Conservation (phyloP, 1,140 invertebrate genomes). For the Myzus persicae region DNA sequence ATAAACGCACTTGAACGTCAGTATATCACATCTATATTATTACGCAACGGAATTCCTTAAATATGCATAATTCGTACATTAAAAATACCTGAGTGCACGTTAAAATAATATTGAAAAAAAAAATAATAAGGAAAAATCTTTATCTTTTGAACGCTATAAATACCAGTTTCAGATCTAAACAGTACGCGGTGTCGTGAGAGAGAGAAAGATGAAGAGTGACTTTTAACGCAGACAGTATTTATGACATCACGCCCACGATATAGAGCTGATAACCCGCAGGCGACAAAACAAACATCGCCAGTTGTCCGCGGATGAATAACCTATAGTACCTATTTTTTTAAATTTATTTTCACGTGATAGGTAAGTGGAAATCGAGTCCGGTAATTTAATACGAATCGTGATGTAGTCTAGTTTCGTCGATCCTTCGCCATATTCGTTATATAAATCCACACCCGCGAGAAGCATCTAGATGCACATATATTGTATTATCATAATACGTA, state of each 20-base stretch:
- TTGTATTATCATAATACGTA: background rate
- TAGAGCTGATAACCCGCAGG: background rate
- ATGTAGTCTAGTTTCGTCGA: background rate
- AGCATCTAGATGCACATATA: background rate
- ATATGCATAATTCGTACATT: conserved; percentile 19
- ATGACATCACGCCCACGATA: background rate
- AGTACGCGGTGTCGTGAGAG: background rate
- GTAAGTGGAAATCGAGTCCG: background rate
- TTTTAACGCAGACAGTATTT: background rate
- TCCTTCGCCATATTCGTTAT: background rate
- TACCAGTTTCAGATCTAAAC: background rate
- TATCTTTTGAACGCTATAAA: background rate
- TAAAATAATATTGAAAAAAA: background rate
- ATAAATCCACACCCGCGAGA: background rate
- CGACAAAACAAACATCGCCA: background rate
- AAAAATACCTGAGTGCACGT: background rate
- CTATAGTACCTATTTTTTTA: background rate
- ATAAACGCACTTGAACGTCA: conserved; percentile 11
- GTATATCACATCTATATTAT: background rate
- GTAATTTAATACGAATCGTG: background rate
- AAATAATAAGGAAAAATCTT: background rate
- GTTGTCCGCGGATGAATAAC: background rate
- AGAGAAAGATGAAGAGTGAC: background rate
- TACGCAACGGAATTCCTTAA: background rate
- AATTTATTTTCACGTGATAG: background rate